phyloP scores from a whole-genome alignment of 2,797 vertebrate species.

The Oreochromis grahami region DNA sequence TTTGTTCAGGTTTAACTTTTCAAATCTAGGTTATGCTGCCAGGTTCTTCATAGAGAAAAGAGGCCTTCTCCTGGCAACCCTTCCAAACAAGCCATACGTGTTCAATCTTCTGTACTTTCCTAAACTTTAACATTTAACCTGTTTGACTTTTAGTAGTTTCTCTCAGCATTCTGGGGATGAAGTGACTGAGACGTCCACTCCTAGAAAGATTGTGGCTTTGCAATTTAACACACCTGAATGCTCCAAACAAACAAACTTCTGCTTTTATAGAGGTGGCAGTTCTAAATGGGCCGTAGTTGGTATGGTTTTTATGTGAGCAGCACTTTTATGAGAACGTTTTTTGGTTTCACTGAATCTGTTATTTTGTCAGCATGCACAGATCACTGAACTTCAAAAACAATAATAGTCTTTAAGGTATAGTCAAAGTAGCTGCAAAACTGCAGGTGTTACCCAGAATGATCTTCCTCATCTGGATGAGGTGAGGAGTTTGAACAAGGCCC shows the following conservation, averaged over 20 bases:
- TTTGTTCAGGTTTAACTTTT: neutral
- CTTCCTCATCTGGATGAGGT: neutral
- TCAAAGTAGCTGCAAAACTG: neutral
- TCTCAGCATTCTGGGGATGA: neutral
- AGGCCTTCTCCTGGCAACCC: accelerated
- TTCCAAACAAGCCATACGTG: neutral
- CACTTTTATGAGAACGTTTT: neutral
- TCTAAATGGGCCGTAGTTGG: neutral
- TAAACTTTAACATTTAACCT: neutral
- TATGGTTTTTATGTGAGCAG: neutral
- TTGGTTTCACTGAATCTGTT: neutral
- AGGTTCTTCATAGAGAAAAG: neutral
- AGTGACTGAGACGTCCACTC: neutral
- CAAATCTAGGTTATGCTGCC: neutral
- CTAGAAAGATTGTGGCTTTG: neutral
- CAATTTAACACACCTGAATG: neutral
- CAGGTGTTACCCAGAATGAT: neutral
- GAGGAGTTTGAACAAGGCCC: neutral
- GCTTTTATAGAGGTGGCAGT: neutral
- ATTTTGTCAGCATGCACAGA: neutral
- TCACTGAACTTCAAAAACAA: neutral
- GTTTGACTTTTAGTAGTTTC: neutral
- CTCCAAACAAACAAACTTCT: neutral
- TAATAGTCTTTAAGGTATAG: neutral
- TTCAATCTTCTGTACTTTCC: accelerated